phyloP scores from a whole-genome alignment of 2,797 vertebrate genomes.

The Malurus leucopterus region DNA sequence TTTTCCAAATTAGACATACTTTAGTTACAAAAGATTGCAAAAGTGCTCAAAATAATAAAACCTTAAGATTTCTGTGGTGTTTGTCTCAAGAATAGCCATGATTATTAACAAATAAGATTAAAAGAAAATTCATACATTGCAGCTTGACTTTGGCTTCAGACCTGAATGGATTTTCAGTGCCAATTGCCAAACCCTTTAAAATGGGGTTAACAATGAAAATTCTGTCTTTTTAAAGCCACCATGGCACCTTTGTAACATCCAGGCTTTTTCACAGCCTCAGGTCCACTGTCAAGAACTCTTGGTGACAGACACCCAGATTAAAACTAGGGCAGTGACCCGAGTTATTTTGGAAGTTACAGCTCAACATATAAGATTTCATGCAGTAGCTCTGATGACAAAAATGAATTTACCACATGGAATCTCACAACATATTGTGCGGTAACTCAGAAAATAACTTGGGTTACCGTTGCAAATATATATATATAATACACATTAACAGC shows the following conservation, averaged over 20 bases:
- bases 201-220: not conserved
- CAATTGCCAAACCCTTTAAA: not conserved
- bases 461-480: conserved; percentile 2
- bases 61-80: not conserved
- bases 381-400: conserved; percentile 59
- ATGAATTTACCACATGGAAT: conserved; percentile 64
- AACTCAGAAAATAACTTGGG: conserved; percentile 57
- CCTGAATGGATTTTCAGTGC: conserved; percentile 21
- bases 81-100: not conserved
- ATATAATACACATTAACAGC: conserved; percentile 39
- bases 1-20: not conserved
- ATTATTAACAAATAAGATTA: not conserved
- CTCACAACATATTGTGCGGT: conserved; percentile 53
- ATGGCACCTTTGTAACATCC: not conserved
- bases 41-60: conserved; percentile 28
- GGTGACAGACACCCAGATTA: conserved; percentile 38
- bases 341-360: conserved; percentile 62
- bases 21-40: not conserved
- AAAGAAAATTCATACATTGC: conserved; percentile 20
- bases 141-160: conserved; percentile 24
- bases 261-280: not conserved
- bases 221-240: not conserved
- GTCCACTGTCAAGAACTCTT: not conserved
- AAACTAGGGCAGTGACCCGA: conserved; percentile 12
- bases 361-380: conserved; percentile 51